These are phyloP conservation scores for Merluccius polli DNA, from an alignment of 2,797 vertebrate genomes.

Conservation along the genomic window DNA sequence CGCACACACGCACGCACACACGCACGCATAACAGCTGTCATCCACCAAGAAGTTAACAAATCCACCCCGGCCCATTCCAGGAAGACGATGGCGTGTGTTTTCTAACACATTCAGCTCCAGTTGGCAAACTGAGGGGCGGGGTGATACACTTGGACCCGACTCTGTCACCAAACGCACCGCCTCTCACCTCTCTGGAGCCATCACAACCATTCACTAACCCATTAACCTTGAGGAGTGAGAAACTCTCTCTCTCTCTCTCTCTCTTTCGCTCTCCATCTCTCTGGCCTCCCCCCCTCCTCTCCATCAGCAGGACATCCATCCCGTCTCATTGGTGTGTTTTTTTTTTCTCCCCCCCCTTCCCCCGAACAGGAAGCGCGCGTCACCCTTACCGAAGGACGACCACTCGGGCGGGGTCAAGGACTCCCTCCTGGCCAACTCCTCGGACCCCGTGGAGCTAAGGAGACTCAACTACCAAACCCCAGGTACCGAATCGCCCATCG, in stretches of 20 bases:
- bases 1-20: slow-evolving; percentile 18
- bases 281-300: not conserved
- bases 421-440: slow-evolving; percentile 86
- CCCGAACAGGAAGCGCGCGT: slow-evolving; percentile 83
- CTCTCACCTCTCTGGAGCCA: slow-evolving; percentile 29
- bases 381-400: slow-evolving; percentile 89
- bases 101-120: slow-evolving; percentile 61
- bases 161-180: slow-evolving; percentile 6
- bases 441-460: slow-evolving; percentile 92
- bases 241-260: not conserved
- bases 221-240: slow-evolving; percentile 34
- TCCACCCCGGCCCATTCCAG: slow-evolving; percentile 53
- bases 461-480: slow-evolving; percentile 95
- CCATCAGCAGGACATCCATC: not conserved
- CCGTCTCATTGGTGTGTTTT: slow-evolving; percentile 9
- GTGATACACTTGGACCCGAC: slow-evolving; percentile 32
- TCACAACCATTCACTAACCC: slow-evolving; percentile 40
- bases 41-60: slow-evolving; percentile 57
- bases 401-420: slow-evolving; percentile 89
- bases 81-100: slow-evolving; percentile 57
- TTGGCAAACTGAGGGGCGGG: slow-evolving; percentile 49
- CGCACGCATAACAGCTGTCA: slow-evolving; percentile 63
- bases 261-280: not conserved
- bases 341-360: slow-evolving; percentile 9
- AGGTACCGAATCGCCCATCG: slow-evolving; percentile 83